Conservation (phyloP, 2,113 vertebrate species). For the Pachyramphus minor region DNA sequence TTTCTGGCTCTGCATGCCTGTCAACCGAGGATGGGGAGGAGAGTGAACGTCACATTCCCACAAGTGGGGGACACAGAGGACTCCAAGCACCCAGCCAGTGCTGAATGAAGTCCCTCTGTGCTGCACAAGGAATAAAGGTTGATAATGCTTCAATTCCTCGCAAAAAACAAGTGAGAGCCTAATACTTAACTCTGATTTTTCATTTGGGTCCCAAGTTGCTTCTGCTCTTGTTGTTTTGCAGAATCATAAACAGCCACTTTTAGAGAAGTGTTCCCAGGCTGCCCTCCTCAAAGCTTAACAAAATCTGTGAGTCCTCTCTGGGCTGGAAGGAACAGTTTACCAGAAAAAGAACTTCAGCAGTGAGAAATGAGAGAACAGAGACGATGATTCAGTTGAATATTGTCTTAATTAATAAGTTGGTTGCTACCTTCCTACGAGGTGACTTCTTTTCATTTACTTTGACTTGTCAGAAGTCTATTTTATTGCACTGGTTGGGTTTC, state of each 20-base stretch:
- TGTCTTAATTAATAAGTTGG: background rate
- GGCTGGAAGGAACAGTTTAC: background rate
- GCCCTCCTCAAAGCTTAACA: background rate
- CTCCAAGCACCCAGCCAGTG: background rate
- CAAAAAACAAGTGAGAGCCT: background rate
- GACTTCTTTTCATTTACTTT: background rate
- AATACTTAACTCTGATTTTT: background rate
- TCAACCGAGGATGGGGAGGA: background rate
- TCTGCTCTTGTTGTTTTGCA: background rate
- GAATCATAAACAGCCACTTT: background rate
- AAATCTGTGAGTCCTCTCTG: rapidly evolving
- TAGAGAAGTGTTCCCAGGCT: background rate
- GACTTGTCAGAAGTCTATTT: background rate
- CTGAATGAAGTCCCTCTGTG: background rate
- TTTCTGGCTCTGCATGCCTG: background rate
- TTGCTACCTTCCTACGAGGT: background rate
- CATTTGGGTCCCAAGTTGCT: background rate
- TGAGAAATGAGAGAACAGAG: background rate
- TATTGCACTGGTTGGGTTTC: background rate
- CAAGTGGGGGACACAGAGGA: background rate
- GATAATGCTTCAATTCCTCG: background rate
- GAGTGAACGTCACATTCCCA: background rate
- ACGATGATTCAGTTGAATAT: background rate
- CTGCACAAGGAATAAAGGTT: background rate
- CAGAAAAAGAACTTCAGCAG: background rate